Conservation (phyloP, 2,888 invertebrate genomes). For the Phyllotreta striolata region DNA sequence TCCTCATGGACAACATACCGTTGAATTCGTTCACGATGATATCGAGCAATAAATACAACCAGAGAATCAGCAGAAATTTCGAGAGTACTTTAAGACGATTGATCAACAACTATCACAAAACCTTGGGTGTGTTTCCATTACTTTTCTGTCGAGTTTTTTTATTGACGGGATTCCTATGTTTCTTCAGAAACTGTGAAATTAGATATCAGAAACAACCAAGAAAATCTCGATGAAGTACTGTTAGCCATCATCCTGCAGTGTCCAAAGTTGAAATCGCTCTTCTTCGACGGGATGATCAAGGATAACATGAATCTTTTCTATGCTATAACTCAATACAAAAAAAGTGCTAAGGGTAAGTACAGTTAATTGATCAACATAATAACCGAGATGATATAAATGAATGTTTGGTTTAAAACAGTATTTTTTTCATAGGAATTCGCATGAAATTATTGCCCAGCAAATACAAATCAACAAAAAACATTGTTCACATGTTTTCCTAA, state of each 20-base stretch:
- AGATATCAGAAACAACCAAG: slow-evolving; percentile 61
- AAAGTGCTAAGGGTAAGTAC: slow-evolving; percentile 35
- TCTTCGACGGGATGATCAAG: slow-evolving; percentile 62
- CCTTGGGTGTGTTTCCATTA: slow-evolving; percentile 56
- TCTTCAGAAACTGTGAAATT: slow-evolving; percentile 59
- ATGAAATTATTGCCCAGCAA: slow-evolving; percentile 36
- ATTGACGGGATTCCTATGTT: too few relatives aligned
- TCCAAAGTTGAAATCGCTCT: slow-evolving; percentile 58
- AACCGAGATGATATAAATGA: too few relatives aligned
- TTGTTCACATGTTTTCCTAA: slow-evolving; percentile 39
- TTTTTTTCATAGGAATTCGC: slow-evolving; percentile 33
- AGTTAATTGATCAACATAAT: background rate
- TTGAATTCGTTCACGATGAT: slow-evolving; percentile 61
- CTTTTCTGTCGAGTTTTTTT: background rate
- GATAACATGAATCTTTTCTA: slow-evolving; percentile 58
- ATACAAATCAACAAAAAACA: slow-evolving; percentile 36
- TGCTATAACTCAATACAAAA: slow-evolving; percentile 45
- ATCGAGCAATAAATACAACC: slow-evolving; percentile 62
- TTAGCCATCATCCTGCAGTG: slow-evolving; percentile 58
- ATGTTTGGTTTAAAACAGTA: too few relatives aligned
- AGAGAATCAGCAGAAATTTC: slow-evolving; percentile 61
- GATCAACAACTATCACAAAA: slow-evolving; percentile 58
- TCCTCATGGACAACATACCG: slow-evolving; percentile 62
- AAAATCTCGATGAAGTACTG: slow-evolving; percentile 61
- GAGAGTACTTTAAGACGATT: slow-evolving; percentile 59